Base-by-base conservation (phyloP, 2,888 invertebrate species). In the Criorhina ranunculi region DNA sequence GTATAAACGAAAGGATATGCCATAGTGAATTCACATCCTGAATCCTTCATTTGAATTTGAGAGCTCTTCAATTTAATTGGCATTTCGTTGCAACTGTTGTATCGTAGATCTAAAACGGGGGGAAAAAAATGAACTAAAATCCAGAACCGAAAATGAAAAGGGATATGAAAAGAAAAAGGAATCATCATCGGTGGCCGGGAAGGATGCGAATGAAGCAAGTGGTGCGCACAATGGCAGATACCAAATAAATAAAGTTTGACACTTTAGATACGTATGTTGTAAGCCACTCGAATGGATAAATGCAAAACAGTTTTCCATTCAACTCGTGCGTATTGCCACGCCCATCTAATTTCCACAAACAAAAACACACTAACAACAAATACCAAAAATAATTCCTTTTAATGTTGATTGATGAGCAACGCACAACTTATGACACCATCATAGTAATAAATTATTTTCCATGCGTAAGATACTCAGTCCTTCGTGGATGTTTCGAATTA, bases 351-450 rank as follows among this genome's bases (percentile, higher is more conserved):
- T 19, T 35, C 37, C 17, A 31, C 42, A 19, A 33, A 24, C 1
- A 24, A 24, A 24, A 24, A 35, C 19, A 44, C 40, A 11, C 49
- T 7, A 29, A 29, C n/a, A 49, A 11, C 15, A 29, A 51, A 17
- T 11, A 49, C 11, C 15, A 31, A 57, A 64, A 33, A 42, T 40
- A 53, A 66, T 69, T 49, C 66, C 7, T 24, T 75, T 85, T 66
- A 70, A 80, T 85, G 64, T 60, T 85, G 85, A 85, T 85, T 85
- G 85, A 85, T 85, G 80, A 85, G 85, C 51, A 85, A 80, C 44
- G 66, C 85, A 80, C 80, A 85, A 85, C 85, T 85, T 85, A 80
- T 85, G 85, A 80, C 85, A 85, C 80, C 80, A 79, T 59, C 75
- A 31, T 75, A 66, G 80, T 66, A 80, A 85, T 85, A 80, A 75